Base-by-base conservation (phyloP, 2,797 vertebrate species). In the Huso huso region DNA sequence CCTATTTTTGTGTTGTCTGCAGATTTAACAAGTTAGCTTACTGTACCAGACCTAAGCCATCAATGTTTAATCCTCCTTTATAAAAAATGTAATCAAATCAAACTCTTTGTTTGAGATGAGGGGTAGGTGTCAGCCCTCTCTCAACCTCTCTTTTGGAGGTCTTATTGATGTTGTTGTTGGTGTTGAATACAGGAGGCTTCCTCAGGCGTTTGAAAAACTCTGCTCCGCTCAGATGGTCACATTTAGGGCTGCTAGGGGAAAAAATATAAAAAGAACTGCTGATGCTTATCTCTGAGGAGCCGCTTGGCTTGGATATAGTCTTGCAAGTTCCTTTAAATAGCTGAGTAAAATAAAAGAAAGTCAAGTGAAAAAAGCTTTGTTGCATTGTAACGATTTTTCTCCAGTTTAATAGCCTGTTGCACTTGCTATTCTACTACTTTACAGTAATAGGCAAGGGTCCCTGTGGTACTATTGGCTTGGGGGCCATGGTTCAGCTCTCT, bases 291-390 rank as follows among this genome's bases (percentile, higher is more conserved):
- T 7, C 13, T 58, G 10, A 58, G 55, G 13, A 58, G 6, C 55
- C 55, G 11, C 55, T 58, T 58, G 55, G 9, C 55, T 11, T 8
- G 55, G 13, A 58, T 13, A 58, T 12, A 11, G 13, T 7, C 55
- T 7, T 3, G 10, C 12, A 58, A 58, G 6, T 6, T n/a, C 51
- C 51, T 37, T 37, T 37, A 4, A 37, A 37, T 37, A 37, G 23
- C 2, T 37, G 23, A 37, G 23, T 6, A 58, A 58, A 58, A 58
- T 12, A 58, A 58, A 53, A 58, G 13, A 58, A n/a, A 12, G 13
- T 13, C 10, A 58, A 58, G 55, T n/a, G 55, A 11, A 58, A 58
- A 58, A 58, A 58, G 55, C 55, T 58, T 58, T 58, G 55, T 58
- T 10, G 3, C 10, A 12, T 58, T 6, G 12, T 11, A n/a, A 10